Conservation (phyloP, 1,140 invertebrate genomes). For the Megalonaias nervosa region DNA sequence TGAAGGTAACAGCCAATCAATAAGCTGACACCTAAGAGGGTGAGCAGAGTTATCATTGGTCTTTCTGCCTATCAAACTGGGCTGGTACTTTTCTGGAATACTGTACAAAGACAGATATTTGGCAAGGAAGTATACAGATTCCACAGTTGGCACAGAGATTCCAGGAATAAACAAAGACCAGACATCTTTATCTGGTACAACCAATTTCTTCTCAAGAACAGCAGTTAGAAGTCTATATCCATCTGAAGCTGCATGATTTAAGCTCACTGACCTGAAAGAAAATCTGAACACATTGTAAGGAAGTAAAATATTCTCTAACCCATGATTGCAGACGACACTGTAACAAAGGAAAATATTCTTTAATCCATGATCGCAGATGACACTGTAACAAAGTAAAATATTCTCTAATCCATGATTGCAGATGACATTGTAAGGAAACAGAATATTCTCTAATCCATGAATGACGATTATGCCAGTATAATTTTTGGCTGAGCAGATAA, state of each 20-base stretch:
- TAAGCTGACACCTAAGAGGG: conserved; percentile 29
- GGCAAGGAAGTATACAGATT: conserved; percentile 19
- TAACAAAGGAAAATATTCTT: no score
- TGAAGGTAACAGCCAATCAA: conserved; percentile 31
- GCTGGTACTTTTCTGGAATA: conserved; percentile 23
- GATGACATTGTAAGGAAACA: no score
- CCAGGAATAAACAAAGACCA: conserved; percentile 29
- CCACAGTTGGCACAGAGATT: conserved; percentile 18
- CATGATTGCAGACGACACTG: no score
- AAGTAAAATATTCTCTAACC: no score
- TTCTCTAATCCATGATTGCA: no score
- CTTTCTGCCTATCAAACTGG: conserved; percentile 5
- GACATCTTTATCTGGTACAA: conserved; percentile 20
- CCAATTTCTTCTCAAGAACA: conserved; percentile 6
- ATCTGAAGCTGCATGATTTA: conserved; percentile 20
- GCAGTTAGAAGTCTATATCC: conserved; percentile 24
- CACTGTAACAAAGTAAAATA: no score
- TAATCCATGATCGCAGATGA: no score
- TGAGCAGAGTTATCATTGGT: not conserved
- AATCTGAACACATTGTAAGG: not conserved
- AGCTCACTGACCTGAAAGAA: conserved; percentile 29
- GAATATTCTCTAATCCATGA: no score
- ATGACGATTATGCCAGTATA: no score
- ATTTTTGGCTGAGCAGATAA: no score
- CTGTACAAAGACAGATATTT: conserved; percentile 5